Percentiles rank a stretch among this genome's conserved stretches.
phyloP scores from a whole-genome alignment of 1,140 invertebrate species.

The Lithobius niger region DNA sequence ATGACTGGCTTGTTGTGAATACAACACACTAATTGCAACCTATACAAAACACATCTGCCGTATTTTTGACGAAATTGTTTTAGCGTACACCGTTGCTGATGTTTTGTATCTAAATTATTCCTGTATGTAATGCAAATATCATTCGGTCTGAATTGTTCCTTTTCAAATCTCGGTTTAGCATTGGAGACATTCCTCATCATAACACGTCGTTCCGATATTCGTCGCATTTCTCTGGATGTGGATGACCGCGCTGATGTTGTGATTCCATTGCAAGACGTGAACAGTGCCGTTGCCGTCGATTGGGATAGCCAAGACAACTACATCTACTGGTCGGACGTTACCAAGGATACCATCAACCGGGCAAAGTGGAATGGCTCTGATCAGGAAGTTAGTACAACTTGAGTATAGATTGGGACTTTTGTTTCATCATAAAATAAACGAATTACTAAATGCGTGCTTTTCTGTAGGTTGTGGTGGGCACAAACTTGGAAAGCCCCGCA shows the following conservation, averaged over 20 bases:
- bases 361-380: constrained; percentile 60
- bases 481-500: constrained; percentile 41
- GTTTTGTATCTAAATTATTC: too few relatives aligned
- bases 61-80: too few relatives aligned
- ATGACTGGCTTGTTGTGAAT: too few relatives aligned
- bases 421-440: background rate
- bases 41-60: too few relatives aligned
- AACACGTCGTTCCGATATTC: constrained; percentile 63
- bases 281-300: constrained; percentile 64
- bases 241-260: constrained; percentile 44
- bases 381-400: constrained; percentile 37
- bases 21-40: too few relatives aligned
- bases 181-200: constrained; percentile 64
- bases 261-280: constrained; percentile 61
- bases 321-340: constrained; percentile 79
- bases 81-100: background rate
- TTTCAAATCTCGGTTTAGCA: too few relatives aligned
- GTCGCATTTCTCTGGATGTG: constrained; percentile 35
- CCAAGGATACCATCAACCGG: constrained; percentile 62
- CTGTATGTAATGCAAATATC: too few relatives aligned
- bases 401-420: background rate
- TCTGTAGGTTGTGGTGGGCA: constrained; percentile 41
- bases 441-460: too few relatives aligned
- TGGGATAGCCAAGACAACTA: constrained; percentile 65
- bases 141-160: too few relatives aligned